These are phyloP conservation scores for Trypoxylus dichotomus DNA, from an alignment of 1,140 invertebrate species.

Conservation along the genomic window DNA sequence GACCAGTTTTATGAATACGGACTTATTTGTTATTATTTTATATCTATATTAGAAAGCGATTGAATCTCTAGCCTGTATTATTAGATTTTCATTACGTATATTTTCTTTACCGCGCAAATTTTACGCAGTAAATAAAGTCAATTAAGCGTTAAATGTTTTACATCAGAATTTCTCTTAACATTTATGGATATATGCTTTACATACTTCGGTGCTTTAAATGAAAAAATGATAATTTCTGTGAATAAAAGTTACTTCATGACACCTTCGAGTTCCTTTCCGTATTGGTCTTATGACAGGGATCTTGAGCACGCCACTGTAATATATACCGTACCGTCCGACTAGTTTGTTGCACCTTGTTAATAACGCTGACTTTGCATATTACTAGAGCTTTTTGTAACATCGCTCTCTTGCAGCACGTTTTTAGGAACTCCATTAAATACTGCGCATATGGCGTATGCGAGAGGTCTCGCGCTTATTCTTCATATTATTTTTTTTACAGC, in stretches of 20 bases:
- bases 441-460: conserved; percentile 47
- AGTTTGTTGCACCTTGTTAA: conserved; percentile 53
- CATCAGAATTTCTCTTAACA: neutral
- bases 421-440: conserved; percentile 47
- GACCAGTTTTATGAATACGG: too few species aligned
- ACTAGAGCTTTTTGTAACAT: conserved; percentile 43
- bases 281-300: conserved; percentile 6
- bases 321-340: conserved; percentile 36
- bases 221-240: neutral
- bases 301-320: conserved; percentile 37
- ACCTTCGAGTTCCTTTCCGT: conserved; percentile 1
- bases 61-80: too few species aligned
- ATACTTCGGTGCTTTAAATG: neutral
- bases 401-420: conserved; percentile 40
- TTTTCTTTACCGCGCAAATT: too few species aligned
- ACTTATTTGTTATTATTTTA: too few species aligned
- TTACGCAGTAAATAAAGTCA: too few species aligned
- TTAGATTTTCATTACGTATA: too few species aligned
- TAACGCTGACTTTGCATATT: conserved; percentile 53
- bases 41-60: too few species aligned
- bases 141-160: too few species aligned
- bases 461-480: conserved; percentile 44
- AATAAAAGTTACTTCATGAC: neutral
- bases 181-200: conserved; percentile 16
- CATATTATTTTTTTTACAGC: conserved; percentile 38